Evolutionary conservation across 1,140 invertebrate species (phyloP), one percentile per base, ranked within the genome.

Genomic region (Drosophila burlai): DNA sequence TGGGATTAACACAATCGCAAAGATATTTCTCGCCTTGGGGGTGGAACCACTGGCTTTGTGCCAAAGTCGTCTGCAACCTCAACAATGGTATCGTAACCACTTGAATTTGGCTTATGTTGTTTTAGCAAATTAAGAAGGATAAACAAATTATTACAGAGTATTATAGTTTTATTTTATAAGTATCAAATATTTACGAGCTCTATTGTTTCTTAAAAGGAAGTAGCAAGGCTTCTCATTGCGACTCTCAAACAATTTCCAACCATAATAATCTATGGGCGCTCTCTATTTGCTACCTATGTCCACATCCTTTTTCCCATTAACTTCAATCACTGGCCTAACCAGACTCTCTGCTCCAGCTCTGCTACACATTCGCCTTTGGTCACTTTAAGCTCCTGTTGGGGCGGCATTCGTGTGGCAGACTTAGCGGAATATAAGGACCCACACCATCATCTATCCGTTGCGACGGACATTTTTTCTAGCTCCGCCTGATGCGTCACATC

Each of bases 401-500:
- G 18, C 67, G 26, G 31, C 46, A 73, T 74, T 54, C 46, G 50
- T 73, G 68, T 61, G 71, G 38, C 38, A 40, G 57, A 26, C 58
- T 42, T 46, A 36, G 29, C 50, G 63, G 47, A 26, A 54, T 69
- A 29, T 54, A 24, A 29, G 63, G 24, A 26, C 21, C 47, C 63
- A 46, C 38, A 45, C 67, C 64, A 69, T 36, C 69, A 63, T 49
- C 69, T n/a, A 46, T 71, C 60, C 40, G 16, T 15, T 74, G 29
- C 59, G 46, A 67, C 50, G 65, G 72, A 45, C 31, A 60, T 40
- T 63, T 65, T 57, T 82, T 36, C 15, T 13, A 15, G 13, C 10
- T 40, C 29, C 54, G 15, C 31, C 43, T 63, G 61, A 76, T 60
- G 71, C 67, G 71, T 61, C 75, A 69, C 75, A 78, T 77, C 76